Percentiles rank a stretch among this genome's conserved stretches.
Evolutionary conservation across 2,888 invertebrate genomes (phyloP).

Genomic region (Apotomis capreana): DNA sequence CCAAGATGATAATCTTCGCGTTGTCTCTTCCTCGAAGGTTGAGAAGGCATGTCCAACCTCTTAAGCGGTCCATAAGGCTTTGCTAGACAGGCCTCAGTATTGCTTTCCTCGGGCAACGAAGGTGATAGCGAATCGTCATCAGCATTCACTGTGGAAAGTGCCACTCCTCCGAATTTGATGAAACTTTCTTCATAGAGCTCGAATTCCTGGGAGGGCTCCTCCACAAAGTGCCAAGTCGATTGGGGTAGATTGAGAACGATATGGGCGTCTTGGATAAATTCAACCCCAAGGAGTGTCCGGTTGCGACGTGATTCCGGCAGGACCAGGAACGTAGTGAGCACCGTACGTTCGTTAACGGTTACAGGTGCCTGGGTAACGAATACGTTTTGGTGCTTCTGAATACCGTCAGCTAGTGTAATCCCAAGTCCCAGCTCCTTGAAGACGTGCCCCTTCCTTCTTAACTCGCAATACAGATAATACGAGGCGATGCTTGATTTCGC

Average conservation of each 20-base stretch:
- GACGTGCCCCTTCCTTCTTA: too few species aligned
- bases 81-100: neutral
- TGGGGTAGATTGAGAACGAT: neutral
- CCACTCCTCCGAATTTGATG: neutral
- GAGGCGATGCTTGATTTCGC: too few species aligned
- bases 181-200: conserved; percentile 16
- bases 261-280: conserved; percentile 3
- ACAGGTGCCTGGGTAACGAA: too few species aligned
- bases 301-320: conserved; percentile 4
- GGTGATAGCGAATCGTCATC: neutral
- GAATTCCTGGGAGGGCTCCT: neutral
- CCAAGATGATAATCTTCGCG: too few species aligned
- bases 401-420: too few species aligned
- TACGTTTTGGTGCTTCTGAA: neutral
- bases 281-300: neutral
- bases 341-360: neutral
- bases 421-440: too few species aligned
- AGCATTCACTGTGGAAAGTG: neutral
- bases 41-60: neutral
- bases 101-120: conserved; percentile 11
- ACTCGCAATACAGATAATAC: too few species aligned
- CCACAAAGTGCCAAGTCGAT: conserved; percentile 1
- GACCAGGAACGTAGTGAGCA: neutral
- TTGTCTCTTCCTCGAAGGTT: neutral
- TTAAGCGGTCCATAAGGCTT: neutral